Evolutionary conservation across 2,888 invertebrate genomes (phyloP), one percentile per base, ranked within the genome.

Genomic region (Brachylomia viminalis): DNA sequence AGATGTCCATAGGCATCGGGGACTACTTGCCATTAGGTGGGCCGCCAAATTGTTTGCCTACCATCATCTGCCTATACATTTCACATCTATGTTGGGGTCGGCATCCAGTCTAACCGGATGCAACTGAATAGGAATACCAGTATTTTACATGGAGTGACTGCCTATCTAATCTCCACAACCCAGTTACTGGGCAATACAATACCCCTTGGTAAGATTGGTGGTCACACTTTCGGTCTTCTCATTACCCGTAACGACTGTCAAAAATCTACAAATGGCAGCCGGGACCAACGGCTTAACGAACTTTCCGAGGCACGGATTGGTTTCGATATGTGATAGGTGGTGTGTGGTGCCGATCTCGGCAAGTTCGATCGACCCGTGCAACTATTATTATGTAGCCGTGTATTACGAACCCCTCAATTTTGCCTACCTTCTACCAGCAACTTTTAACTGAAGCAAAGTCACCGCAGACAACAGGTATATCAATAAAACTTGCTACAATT

Each of bases 401-500:
- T n/a, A n/a, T n/a, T n/a, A 59, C 4, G 10, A 30, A 8, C 30
- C 20, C 58, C 58, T 59, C 33, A 59, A 59, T 20, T 20, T 20
- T 58, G 3, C 11, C 23, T 33, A 20, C 59, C n/a, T 49, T 30
- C 11, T 33, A 59, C 23, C 0, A 33, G 23, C 2, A 65, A 66
- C 33, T 23, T 33, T 10, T 20, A 56, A 56, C 30, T 7, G 54
- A 27, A 70, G 75, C 69, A 38, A 30, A 80, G 68, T 65, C 87
- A 64, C 54, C 52, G 0, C 23, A 27, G 77, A 42, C 72, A 80
- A 68, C 75, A 74, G 75, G 80, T 82, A 68, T 69, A 17, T 15
- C 42, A 72, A 89, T 84, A 86, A 88, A 88, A 87, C 62, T 79
- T 82, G 80, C 79, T 76, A 86, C 86, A 87, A 90, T 87, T 84